Base-by-base conservation (phyloP, 92 coral and sea anemone genomes). In the Micromussa lordhowensis region DNA sequence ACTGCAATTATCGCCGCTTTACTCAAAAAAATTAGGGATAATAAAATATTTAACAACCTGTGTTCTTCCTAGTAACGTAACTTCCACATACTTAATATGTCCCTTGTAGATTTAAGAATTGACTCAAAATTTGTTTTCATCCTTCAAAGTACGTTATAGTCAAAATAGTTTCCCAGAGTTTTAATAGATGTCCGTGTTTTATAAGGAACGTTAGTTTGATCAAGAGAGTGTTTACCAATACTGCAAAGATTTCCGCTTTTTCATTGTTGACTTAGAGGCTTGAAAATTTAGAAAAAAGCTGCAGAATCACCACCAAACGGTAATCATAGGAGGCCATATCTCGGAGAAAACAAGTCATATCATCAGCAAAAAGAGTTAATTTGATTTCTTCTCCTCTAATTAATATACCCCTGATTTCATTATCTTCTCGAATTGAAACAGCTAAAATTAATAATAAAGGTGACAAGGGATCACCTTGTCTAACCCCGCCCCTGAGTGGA, bases 301-400 rank as follows among this genome's bases (percentile, higher is more conserved):
- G n/a, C n/a, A n/a, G n/a, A n/a, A n/a, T n/a, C n/a, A n/a, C n/a
- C n/a, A n/a, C n/a, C n/a, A n/a, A n/a, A n/a, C n/a, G n/a, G n/a
- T n/a, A n/a, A n/a, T n/a, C n/a, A n/a, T n/a, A n/a, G n/a, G n/a
- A n/a, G n/a, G n/a, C n/a, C n/a, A n/a, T n/a, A n/a, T n/a, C n/a
- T n/a, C n/a, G n/a, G n/a, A n/a, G n/a, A n/a, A n/a, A n/a, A n/a
- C n/a, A n/a, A n/a, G n/a, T n/a, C n/a, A n/a, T 73, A 69, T 92
- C 92, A 74, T 92, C 94, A n/a, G 94, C 94, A 64, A 87, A 88
- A 76, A 90, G 81, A 17, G 79, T 84, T 53, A 90, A 36, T 68
- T 90, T 86, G 32, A 90, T 81, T 64, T 86, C 86, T 54, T 81
- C 81, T 14, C 74, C 75, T n/a, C 38, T 58, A 54, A 82, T 18